Percentiles rank a stretch among this genome's conserved stretches.
Evolutionary conservation across 2,797 vertebrate species (phyloP).

Genomic region (Zenarchopterus dispar): DNA sequence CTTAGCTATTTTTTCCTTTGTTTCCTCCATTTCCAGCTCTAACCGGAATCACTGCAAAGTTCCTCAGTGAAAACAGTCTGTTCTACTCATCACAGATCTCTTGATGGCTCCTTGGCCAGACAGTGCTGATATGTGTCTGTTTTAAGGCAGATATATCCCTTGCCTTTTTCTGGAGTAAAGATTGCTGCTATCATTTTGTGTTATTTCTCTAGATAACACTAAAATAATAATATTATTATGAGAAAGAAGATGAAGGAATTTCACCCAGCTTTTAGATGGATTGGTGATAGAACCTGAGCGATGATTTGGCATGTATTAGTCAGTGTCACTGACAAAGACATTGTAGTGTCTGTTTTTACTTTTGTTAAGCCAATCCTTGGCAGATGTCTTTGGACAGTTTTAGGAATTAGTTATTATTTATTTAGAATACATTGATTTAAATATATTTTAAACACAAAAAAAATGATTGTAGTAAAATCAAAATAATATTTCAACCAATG

Average conservation of each 20-base stretch:
- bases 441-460: constrained; percentile 1
- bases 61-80: constrained; percentile 50
- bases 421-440: no score
- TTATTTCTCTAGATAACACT: constrained; percentile 73
- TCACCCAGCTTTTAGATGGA: constrained; percentile 70
- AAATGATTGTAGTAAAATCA: constrained; percentile 28
- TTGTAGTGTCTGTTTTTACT: constrained; percentile 59
- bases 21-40: constrained; percentile 50
- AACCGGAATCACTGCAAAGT: constrained; percentile 53
- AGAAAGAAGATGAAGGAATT: constrained; percentile 67
- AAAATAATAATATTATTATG: constrained; percentile 56
- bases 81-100: constrained; percentile 60
- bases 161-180: constrained; percentile 76
- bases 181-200: constrained; percentile 80
- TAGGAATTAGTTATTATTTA: constrained; percentile 14
- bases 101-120: constrained; percentile 63
- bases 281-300: constrained; percentile 75
- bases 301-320: constrained; percentile 80
- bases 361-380: constrained; percentile 34
- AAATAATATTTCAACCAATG: constrained; percentile 53
- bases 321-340: constrained; percentile 72
- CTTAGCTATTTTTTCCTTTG: constrained; percentile 45
- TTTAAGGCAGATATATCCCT: constrained; percentile 66
- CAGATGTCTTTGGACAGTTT: constrained; percentile 1
- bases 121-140: constrained; percentile 68